phyloP scores from a whole-genome alignment of 2,888 invertebrate species.

The Nysson spinosus region DNA sequence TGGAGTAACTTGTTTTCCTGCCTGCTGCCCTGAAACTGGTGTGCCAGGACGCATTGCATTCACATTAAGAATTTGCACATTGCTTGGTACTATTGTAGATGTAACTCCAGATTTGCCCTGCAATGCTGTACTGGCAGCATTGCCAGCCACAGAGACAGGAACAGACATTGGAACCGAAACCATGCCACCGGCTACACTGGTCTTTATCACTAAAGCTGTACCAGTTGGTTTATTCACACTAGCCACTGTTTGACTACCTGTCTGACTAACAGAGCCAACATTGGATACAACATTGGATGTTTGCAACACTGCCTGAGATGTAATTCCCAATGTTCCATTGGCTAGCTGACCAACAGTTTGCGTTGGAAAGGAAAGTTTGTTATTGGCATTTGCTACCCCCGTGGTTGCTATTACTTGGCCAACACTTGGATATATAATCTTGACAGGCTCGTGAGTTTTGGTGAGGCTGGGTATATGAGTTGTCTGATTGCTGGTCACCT shows the following conservation, averaged over 20 bases:
- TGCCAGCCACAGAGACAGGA: conserved; percentile 71
- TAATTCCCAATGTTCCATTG: conserved; percentile 85
- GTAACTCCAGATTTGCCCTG: conserved; percentile 75
- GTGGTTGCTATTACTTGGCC: conserved; percentile 73
- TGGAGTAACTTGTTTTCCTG: conserved; percentile 82
- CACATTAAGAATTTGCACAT: conserved; percentile 91
- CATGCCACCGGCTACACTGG: conserved; percentile 73
- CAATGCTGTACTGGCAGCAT: conserved; percentile 67
- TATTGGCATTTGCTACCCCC: conserved; percentile 78
- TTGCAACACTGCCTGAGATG: conserved; percentile 79
- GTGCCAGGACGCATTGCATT: conserved; percentile 84
- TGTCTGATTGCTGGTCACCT: conserved; percentile 64
- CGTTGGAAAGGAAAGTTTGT: conserved; percentile 82
- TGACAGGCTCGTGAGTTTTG: conserved; percentile 72
- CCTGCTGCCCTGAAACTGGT: conserved; percentile 85
- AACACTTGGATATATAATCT: conserved; percentile 75
- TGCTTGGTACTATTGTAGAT: conserved; percentile 83
- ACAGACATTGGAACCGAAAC: conserved; percentile 76
- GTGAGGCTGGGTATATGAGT: conserved; percentile 54
- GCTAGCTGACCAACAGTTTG: conserved; percentile 81
- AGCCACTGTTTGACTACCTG: conserved; percentile 62
- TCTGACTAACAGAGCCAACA: conserved; percentile 58
- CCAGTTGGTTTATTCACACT: conserved; percentile 72
- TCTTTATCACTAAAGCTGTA: conserved; percentile 77
- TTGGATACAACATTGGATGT: conserved; percentile 77